These are phyloP conservation scores for Nezara viridula DNA, from an alignment of 2,888 invertebrate genomes.

Conservation along the genomic window DNA sequence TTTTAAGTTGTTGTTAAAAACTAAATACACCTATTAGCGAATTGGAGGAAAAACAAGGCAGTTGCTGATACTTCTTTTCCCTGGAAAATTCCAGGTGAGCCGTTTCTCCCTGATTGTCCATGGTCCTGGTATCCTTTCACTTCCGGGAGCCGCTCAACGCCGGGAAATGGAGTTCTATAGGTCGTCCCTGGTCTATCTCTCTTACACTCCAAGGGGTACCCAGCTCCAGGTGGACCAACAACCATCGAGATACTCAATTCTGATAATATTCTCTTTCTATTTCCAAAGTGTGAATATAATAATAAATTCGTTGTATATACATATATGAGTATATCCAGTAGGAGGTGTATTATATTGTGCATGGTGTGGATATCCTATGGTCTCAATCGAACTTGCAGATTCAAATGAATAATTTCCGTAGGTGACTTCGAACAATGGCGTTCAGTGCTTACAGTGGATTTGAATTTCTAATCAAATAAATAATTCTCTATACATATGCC, in stretches of 20 bases:
- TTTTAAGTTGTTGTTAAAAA: no score
- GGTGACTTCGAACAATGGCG: not conserved
- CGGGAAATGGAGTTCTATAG: conserved; percentile 44
- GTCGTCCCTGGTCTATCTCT: not conserved
- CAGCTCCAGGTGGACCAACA: not conserved
- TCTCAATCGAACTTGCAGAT: not conserved
- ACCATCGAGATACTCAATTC: not conserved
- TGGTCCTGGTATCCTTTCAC: conserved; percentile 23
- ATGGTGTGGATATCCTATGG: not conserved
- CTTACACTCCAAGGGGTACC: not conserved
- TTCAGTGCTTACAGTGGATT: not conserved
- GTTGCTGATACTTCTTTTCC: not conserved
- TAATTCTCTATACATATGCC: no score
- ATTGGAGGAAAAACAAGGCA: not conserved
- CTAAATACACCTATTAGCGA: not conserved
- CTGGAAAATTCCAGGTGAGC: conserved; percentile 11
- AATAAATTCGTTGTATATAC: not conserved
- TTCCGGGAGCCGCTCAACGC: not conserved
- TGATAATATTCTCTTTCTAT: not conserved
- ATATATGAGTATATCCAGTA: not conserved
- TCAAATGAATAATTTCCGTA: not conserved
- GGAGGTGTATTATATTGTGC: not conserved
- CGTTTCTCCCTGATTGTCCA: conserved; percentile 18
- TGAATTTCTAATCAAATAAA: not conserved
- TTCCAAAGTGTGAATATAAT: not conserved